Base-by-base conservation (phyloP, 2,113 vertebrate species). In the Pimephales promelas region DNA sequence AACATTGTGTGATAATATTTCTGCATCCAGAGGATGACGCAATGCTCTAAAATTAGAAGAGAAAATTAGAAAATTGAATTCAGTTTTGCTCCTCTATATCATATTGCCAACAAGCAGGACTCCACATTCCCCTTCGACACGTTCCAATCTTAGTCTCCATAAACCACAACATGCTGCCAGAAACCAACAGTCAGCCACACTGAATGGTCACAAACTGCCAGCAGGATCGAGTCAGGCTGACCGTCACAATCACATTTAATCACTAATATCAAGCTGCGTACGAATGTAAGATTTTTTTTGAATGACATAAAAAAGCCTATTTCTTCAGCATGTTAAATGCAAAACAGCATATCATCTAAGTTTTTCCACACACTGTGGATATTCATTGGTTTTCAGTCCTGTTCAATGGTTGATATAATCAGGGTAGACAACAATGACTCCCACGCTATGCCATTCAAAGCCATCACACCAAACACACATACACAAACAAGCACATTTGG, bases 121-220 rank as follows among this genome's bases (percentile, higher is more conserved):
- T 81, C 64, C 31, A 74, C 14, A 47, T 82, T 85, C 66, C 49
- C 71, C 81, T 85, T 85, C 26, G 40, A 47, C 61, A 85, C n/a
- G 31, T 83, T 82, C 16, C 57, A 45, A 79, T 72, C 57, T 64
- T 31, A 8, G 78, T 75, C 84, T 81, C 20, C 14, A 22, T 68
- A 72, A 85, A 81, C 85, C 87, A 87, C 81, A 66, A 88, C 86
- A 81, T 76, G 79, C 71, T 66, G 47, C 74, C 87, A 85, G 61
- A 57, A 79, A 34, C 81, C 49, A 64, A 79, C 62, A 74, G 70
- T 49, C 84, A 83, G 61, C 54, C 87, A 77, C 82, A 72, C 66
- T 8, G 56, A 77, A 79, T 10, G 57, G 61, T 71, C 62, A 24
- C 34, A 28, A 74, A 70, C 26, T 43, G 59, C 74, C 57, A 83